phyloP scores from a whole-genome alignment of 2,888 invertebrate species.

The Cataglyphis livida region DNA sequence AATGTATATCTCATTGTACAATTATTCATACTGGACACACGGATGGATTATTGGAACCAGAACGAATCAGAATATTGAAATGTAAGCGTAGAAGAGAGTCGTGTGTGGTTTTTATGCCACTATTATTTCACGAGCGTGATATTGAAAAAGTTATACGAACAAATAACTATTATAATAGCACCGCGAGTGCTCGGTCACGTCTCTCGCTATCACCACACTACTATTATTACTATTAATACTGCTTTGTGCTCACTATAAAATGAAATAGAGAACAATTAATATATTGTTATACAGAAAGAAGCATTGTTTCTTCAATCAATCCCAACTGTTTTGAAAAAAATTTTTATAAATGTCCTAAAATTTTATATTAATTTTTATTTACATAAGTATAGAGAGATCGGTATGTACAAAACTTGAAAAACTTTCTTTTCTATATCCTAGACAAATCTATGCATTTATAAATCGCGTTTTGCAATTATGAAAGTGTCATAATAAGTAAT shows the following conservation, averaged over 20 bases:
- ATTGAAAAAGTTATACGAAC: conserved; percentile 64
- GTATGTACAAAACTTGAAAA: conserved; percentile 4
- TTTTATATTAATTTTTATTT: conserved; percentile 21
- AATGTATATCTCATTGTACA: conserved; percentile 30
- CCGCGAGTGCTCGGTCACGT: conserved; percentile 46
- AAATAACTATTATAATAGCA: conserved; percentile 51
- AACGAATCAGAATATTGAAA: conserved; percentile 42
- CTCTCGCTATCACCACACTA: conserved; percentile 58
- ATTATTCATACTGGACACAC: conserved; percentile 26
- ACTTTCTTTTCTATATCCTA: not conserved
- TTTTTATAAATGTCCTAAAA: conserved; percentile 51
- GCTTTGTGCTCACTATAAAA: conserved; percentile 71
- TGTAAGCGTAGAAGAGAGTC: conserved; percentile 51
- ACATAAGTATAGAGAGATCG: not conserved
- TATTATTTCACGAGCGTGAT: conserved; percentile 70
- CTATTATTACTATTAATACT: conserved; percentile 64
- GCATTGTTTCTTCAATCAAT: conserved; percentile 51
- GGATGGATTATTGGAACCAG: conserved; percentile 1
- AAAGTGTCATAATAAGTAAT: not conserved
- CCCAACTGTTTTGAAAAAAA: not conserved
- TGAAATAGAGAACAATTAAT: conserved; percentile 82
- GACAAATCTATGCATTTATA: conserved; percentile 15
- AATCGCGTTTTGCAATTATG: not conserved
- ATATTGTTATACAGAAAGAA: conserved; percentile 80
- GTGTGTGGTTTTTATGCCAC: conserved; percentile 61